Percentiles rank a stretch among this genome's conserved stretches.
Evolutionary conservation across 2,797 vertebrate species (phyloP).

Genomic region (Sebastes flavidus): DNA sequence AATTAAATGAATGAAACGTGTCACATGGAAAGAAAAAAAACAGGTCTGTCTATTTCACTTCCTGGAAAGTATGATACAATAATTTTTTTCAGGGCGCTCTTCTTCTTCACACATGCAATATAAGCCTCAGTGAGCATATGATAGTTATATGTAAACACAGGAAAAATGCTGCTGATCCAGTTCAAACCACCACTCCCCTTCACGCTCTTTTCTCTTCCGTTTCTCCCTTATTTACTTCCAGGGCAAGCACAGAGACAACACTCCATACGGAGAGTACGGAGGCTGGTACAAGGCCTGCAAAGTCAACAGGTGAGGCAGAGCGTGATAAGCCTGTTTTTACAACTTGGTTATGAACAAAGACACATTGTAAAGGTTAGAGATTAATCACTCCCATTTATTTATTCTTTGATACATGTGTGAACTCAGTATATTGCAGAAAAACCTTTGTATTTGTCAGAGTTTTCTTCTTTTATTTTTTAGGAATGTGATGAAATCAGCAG

Average conservation of each 20-base stretch:
- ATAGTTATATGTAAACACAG: conserved; percentile 41
- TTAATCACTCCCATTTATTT: background rate
- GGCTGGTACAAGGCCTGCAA: conserved; percentile 97
- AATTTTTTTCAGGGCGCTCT: background rate
- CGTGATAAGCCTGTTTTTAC: background rate
- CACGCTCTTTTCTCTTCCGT: conserved; percentile 45
- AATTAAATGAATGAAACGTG: background rate
- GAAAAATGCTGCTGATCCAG: conserved; percentile 45
- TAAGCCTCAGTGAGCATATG: background rate
- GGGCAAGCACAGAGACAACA: conserved; percentile 91
- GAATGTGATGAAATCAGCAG: background rate
- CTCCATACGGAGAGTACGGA: conserved; percentile 92
- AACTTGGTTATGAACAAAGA: background rate
- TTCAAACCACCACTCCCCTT: conserved; percentile 26
- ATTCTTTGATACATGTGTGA: background rate
- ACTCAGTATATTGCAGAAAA: background rate
- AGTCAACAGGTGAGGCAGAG: conserved; percentile 89
- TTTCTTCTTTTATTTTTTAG: background rate
- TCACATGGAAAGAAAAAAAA: background rate
- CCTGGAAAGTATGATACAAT: background rate
- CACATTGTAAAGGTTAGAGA: background rate
- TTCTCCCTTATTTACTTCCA: conserved; percentile 70
- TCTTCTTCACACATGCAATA: background rate
- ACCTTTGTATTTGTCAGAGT: background rate
- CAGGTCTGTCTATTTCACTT: background rate